A percentile compares a stretch with the other conserved stretches of the same genome.
Conservation (phyloP, 2,797 vertebrate species). For the Thunnus albacares region DNA sequence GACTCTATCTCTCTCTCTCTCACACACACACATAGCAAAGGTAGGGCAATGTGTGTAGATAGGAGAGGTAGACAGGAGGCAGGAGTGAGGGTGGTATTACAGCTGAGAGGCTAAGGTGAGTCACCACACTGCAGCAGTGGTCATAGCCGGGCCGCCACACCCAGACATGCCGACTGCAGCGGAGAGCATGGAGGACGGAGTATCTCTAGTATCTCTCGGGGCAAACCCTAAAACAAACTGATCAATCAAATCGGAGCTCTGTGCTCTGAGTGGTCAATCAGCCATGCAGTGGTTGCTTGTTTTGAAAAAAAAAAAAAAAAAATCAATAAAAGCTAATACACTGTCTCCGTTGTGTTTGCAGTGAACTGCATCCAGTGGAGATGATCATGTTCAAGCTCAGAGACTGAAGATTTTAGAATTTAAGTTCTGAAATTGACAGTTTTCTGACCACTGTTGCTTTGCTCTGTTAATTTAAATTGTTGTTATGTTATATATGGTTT, state of each 20-base stretch:
- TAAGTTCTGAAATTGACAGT: not conserved
- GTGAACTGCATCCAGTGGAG: not conserved
- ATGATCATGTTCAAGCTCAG: not conserved
- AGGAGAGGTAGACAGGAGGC: slow-evolving; percentile 7
- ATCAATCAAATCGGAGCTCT: slow-evolving; percentile 37
- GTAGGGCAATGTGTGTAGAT: slow-evolving; percentile 32
- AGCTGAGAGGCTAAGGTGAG: slow-evolving; percentile 65
- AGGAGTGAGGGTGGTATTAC: slow-evolving; percentile 61
- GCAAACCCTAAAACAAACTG: slow-evolving; percentile 38
- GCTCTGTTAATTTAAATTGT: too few species aligned
- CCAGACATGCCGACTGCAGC: slow-evolving; percentile 33
- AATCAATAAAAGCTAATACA: slow-evolving; percentile 42
- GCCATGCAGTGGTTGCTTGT: slow-evolving; percentile 15
- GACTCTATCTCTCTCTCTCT: not conserved
- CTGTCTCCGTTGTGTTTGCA: not conserved
- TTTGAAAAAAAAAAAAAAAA: slow-evolving; percentile 9
- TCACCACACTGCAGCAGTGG: slow-evolving; percentile 69
- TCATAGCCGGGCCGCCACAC: slow-evolving; percentile 32
- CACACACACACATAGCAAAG: slow-evolving; percentile 7
- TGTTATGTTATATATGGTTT: too few species aligned
- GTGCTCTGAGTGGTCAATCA: slow-evolving; percentile 17
- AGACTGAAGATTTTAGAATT: not conserved
- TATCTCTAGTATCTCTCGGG: not conserved
- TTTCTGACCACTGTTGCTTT: too few species aligned
- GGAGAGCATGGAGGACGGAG: not conserved